Base-by-base conservation (phyloP, 2,888 invertebrate species). In the Athripsodes cinereus region DNA sequence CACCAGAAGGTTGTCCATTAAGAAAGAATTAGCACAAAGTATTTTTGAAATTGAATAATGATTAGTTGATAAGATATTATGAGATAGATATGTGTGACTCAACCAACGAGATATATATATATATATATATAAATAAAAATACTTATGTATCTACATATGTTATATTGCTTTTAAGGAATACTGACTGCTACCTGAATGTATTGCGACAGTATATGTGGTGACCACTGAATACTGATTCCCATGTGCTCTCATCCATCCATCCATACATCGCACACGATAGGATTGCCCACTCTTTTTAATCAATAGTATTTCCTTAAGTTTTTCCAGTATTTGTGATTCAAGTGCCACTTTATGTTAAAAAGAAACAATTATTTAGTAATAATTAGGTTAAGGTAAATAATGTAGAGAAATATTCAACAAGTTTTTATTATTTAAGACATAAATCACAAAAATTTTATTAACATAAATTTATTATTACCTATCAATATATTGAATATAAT, bases 261-360 rank as follows among this genome's bases (percentile, higher is more conserved):
- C n/a, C n/a, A n/a, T n/a, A n/a, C n/a, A n/a, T n/a, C n/a, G n/a
- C n/a, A n/a, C n/a, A n/a, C n/a, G n/a, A n/a, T n/a, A n/a, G n/a
- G n/a, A n/a, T n/a, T n/a, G n/a, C n/a, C n/a, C n/a, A n/a, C n/a
- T n/a, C n/a, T n/a, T n/a, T n/a, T n/a, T 59, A 62, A 63, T 61
- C 71, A 64, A 76, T 75, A 74, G 76, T 73, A 74, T 79, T 81
- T 82, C 77, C 78, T 78, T 76, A 78, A 83, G 82, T 81, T 79
- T 83, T 82, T 80, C 82, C 83, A 84, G 84, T 84, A 84, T 84
- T 85, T 85, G 85, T 85, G 85, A 85, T 84, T 82, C 81, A 84
- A 84, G 85, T 85, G 85, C 85, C 85, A 85, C 85, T 84, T 84
- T 83, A 83, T 83, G 84, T 84, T 83, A 81, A 83, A 84, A 71